These are phyloP conservation scores for Sprattus sprattus DNA, from an alignment of 2,113 vertebrate genomes.

Conservation along the genomic window DNA sequence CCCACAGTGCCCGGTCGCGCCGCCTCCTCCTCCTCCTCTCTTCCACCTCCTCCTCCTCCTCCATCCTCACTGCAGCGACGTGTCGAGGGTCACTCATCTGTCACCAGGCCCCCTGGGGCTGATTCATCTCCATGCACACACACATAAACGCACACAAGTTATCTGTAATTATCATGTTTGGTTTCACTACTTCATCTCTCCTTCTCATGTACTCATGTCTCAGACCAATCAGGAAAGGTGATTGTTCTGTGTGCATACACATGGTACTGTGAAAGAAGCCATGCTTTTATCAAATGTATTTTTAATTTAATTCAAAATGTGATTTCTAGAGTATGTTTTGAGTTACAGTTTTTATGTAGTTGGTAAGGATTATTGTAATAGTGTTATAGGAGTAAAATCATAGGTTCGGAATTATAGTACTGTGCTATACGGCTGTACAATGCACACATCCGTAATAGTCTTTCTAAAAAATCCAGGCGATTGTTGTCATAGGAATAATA, in stretches of 20 bases:
- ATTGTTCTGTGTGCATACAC: not conserved
- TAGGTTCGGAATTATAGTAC: not conserved
- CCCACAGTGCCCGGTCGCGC: constrained; percentile 45
- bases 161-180: not conserved
- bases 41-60: not conserved
- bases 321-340: not conserved
- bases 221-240: not conserved
- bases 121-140: not conserved
- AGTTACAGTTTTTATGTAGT: not conserved
- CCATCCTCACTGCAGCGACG: not conserved
- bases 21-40: constrained; percentile 25
- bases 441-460: not conserved
- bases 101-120: not conserved
- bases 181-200: not conserved
- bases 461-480: not conserved
- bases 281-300: not conserved
- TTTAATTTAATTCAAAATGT: not conserved
- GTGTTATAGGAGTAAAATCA: not conserved
- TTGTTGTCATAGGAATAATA: not conserved
- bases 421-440: not conserved
- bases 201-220: not conserved
- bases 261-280: not conserved
- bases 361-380: no score
- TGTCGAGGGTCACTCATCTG: not conserved
- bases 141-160: not conserved